These are phyloP conservation scores for Catharus fuscescens DNA, from an alignment of 2,113 vertebrate genomes.

Conservation along the genomic window DNA sequence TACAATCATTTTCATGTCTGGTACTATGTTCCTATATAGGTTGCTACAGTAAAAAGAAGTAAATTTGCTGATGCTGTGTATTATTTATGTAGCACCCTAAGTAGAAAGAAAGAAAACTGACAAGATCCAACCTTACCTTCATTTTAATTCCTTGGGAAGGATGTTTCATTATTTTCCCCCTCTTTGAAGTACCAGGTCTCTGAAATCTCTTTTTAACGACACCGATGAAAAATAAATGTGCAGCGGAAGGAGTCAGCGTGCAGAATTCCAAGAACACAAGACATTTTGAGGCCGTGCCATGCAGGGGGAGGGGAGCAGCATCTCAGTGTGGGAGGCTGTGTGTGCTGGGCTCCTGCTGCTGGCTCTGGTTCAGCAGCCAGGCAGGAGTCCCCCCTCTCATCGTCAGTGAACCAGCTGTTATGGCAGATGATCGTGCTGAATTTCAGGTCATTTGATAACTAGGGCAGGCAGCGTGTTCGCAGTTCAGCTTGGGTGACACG, in stretches of 20 bases:
- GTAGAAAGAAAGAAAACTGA: constrained; percentile 8
- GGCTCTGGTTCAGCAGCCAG: constrained; percentile 14
- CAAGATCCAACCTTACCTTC: constrained; percentile 1
- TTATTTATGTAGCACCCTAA: background rate
- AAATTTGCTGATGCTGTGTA: background rate
- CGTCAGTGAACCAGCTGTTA: constrained; percentile 36
- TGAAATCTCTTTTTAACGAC: background rate
- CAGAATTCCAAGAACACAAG: background rate
- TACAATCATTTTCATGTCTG: background rate
- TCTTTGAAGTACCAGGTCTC: constrained; percentile 47
- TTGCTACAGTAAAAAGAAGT: background rate
- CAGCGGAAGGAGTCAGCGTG: background rate
- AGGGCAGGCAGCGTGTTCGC: constrained; percentile 14
- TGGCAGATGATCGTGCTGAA: constrained; percentile 28
- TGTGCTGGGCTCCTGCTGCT: fast-evolving
- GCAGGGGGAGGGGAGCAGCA: background rate
- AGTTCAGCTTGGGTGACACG: constrained; percentile 46
- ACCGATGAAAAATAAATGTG: background rate
- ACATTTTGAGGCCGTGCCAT: background rate
- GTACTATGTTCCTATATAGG: background rate
- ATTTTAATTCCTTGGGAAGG: background rate
- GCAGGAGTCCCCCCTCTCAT: background rate
- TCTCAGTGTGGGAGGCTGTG: background rate
- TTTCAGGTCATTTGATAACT: constrained; percentile 71
- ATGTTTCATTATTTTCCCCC: background rate